phyloP scores from a whole-genome alignment of 1,140 invertebrate species.

The Melanaphis sacchari region DNA sequence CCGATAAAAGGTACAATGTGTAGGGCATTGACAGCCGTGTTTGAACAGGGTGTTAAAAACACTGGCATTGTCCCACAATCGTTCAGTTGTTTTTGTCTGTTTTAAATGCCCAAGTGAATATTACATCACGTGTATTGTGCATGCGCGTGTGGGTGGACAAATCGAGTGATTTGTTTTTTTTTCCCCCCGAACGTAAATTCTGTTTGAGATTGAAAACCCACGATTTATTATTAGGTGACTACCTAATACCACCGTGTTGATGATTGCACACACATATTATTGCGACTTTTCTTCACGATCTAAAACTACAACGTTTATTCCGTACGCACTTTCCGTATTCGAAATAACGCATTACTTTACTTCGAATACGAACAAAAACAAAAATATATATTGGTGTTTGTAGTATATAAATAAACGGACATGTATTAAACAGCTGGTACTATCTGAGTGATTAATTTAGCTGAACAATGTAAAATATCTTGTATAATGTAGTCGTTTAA shows the following conservation, averaged over 20 bases:
- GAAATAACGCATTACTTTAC: background rate
- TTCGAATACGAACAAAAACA: too few species aligned
- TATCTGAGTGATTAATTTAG: background rate
- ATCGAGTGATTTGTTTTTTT: background rate
- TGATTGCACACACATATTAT: background rate
- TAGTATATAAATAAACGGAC: background rate
- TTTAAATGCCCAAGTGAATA: background rate
- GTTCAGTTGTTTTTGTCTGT: constrained; percentile 13
- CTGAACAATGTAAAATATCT: background rate
- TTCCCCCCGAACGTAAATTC: background rate
- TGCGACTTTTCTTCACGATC: background rate
- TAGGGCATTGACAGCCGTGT: constrained; percentile 35
- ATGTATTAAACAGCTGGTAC: background rate
- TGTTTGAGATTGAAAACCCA: background rate
- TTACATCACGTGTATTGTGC: background rate
- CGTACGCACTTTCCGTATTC: background rate
- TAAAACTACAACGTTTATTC: background rate
- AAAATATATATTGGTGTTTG: background rate
- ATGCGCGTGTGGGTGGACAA: background rate
- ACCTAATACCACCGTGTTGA: too few species aligned
- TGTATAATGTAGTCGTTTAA: background rate
- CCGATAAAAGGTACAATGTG: constrained; percentile 8
- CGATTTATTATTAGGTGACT: background rate
- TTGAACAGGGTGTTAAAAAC: constrained; percentile 53
- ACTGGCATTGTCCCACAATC: constrained; percentile 17